phyloP scores from a whole-genome alignment of 2,888 invertebrate species.

The Thyatira batis region DNA sequence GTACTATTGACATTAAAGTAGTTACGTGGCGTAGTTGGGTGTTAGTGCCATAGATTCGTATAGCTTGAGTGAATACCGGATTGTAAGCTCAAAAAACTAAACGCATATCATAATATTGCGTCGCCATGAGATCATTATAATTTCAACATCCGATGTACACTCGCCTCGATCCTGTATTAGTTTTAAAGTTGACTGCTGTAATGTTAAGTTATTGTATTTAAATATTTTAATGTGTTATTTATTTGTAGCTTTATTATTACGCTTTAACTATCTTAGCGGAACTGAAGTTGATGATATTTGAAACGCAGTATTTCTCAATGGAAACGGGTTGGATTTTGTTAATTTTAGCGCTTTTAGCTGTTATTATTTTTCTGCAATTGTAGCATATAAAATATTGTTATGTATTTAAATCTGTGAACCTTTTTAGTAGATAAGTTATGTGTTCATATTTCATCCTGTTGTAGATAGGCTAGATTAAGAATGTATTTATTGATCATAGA shows the following conservation, averaged over 20 bases:
- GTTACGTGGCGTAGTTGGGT: slow-evolving; percentile 49
- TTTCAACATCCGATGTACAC: slow-evolving; percentile 43
- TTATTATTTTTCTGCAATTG: slow-evolving; percentile 42
- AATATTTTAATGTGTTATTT: slow-evolving; percentile 82
- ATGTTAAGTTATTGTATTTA: slow-evolving; percentile 81
- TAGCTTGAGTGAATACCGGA: slow-evolving; percentile 39
- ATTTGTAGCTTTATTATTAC: slow-evolving; percentile 79
- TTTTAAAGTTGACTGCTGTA: slow-evolving; percentile 75
- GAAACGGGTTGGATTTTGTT: slow-evolving; percentile 65
- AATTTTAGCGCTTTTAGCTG: slow-evolving; percentile 58
- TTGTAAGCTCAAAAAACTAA: slow-evolving; percentile 22
- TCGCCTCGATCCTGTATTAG: slow-evolving; percentile 41
- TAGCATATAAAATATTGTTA: slow-evolving; percentile 51
- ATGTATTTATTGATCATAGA: slow-evolving; percentile 24
- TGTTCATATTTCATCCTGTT: slow-evolving; percentile 58
- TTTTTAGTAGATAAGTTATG: slow-evolving; percentile 36
- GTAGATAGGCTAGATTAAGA: slow-evolving; percentile 16
- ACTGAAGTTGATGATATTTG: slow-evolving; percentile 53
- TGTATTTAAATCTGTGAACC: slow-evolving; percentile 32
- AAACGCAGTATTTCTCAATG: slow-evolving; percentile 63
- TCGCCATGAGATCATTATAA: slow-evolving; percentile 19
- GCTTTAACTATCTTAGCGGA: slow-evolving; percentile 68
- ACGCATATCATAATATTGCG: slow-evolving; percentile 14
- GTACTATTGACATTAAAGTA: slow-evolving; percentile 48
- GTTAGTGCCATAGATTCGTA: slow-evolving; percentile 72